These are phyloP conservation scores for Ricordea florida DNA, from an alignment of 92 coral and sea anemone species.

Conservation along the genomic window DNA sequence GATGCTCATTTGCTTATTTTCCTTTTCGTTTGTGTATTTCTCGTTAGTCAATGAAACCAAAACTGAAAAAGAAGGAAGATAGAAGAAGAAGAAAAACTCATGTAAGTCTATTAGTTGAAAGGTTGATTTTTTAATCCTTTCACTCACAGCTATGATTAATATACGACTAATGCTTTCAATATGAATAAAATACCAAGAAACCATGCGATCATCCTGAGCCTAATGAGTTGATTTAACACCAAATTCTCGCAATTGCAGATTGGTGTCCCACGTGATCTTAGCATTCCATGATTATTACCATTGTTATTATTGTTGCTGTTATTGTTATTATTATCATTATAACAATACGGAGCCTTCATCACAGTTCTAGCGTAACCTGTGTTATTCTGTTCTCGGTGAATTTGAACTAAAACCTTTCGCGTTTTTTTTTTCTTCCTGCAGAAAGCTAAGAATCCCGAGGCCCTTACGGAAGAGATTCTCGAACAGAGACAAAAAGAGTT, in stretches of 20 bases:
- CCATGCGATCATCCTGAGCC: no score
- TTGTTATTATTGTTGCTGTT: no score
- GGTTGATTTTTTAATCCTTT: not conserved
- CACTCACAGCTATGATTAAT: no score
- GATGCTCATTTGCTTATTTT: no score
- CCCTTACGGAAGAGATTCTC: constrained; percentile 61
- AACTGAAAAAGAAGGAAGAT: constrained; percentile 70
- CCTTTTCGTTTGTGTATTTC: not conserved
- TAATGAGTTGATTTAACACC: no score
- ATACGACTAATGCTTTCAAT: no score
- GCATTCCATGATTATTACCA: no score
- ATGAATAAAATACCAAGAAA: no score
- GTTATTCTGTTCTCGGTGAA: not conserved
- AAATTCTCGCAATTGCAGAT: no score
- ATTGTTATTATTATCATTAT: no score
- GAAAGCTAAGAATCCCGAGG: constrained; percentile 49
- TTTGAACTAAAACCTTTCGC: not conserved
- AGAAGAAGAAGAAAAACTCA: constrained; percentile 48
- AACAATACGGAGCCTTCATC: no score
- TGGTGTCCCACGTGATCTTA: no score
- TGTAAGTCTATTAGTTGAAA: constrained; percentile 13
- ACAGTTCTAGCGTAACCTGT: not conserved
- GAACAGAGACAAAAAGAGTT: constrained; percentile 86
- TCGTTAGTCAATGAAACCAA: constrained; percentile 74
- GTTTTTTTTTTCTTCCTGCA: not conserved